Evolutionary conservation across 2,888 invertebrate genomes (phyloP), one percentile per base, ranked within the genome.

Genomic region (Timema cristinae): DNA sequence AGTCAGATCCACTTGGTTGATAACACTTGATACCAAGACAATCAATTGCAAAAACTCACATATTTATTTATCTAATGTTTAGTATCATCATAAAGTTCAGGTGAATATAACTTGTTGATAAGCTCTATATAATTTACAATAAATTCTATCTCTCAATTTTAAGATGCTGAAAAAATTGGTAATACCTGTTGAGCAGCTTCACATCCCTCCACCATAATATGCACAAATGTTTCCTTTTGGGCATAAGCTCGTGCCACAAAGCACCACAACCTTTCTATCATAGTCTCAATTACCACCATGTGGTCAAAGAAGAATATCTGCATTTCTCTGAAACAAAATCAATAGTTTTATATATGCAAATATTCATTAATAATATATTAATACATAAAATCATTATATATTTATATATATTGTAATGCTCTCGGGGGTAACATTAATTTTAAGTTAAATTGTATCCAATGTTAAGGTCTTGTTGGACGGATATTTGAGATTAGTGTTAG

Each of bases 271-370:
- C 92, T 86, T 79, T 90, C 90, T 66, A 93, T 82, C 81, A 92
- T 85, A 11, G 90, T 87, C 79, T 93, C 92, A 13, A 94, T 79
- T 71, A 92, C 84, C 0, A 90, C 88, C 68, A 92, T 90, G 78
- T 94, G 94, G 76, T 95, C 93, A 82, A 94, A 88, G 77, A 94
- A 88, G 75, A 91, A 90, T 66, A 88, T 84, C 76, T 92, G 88
- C 83, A 92, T 86, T 78, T 89, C 87, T 79, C 89, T 89, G 76
- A n/a, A 72, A 72, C 7, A 68, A 1, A 50, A 67, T 47, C 5
- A 54, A 48, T n/a, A 68, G 52, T 52, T 32, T 32, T 32, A 32
- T 32, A 32, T 32, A 32, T 32, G 32, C 32, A 32, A 32, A 32
- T 32, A 32, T 32, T 32, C 1, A 32, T 32, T 32, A 32, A 32